These are phyloP conservation scores for Lacanobia wlatinum DNA, from an alignment of 2,888 invertebrate species.

Conservation along the genomic window DNA sequence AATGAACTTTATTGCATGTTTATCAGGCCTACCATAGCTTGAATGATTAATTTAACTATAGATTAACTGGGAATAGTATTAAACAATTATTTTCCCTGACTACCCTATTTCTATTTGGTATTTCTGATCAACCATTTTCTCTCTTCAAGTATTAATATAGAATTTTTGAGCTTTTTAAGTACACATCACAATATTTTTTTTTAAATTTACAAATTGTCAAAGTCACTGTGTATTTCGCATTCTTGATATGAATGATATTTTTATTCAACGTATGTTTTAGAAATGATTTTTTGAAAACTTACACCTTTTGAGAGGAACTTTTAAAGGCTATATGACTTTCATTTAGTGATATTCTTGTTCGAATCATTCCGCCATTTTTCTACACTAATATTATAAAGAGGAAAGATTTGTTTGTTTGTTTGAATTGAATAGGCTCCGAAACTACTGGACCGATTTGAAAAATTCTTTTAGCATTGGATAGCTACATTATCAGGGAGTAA, in stretches of 20 bases:
- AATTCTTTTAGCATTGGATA: too few relatives aligned
- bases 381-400: too few relatives aligned
- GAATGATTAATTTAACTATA: too few relatives aligned
- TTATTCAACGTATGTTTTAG: neutral
- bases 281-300: slow-evolving; percentile 9
- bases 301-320: neutral
- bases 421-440: too few relatives aligned
- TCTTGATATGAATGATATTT: slow-evolving; percentile 20
- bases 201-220: neutral
- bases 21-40: too few relatives aligned
- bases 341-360: neutral
- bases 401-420: too few relatives aligned
- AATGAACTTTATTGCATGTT: too few relatives aligned
- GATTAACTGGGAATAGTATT: neutral
- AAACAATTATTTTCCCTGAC: neutral
- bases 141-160: slow-evolving; percentile 11
- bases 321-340: neutral
- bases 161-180: slow-evolving; percentile 34
- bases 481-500: too few relatives aligned
- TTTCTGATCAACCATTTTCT: slow-evolving; percentile 11
- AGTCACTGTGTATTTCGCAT: neutral
- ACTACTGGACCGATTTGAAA: too few relatives aligned
- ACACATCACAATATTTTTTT: neutral
- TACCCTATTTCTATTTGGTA: neutral
- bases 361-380: too few relatives aligned